Evolutionary conservation across 23 tunicate genomes (phyloP).

Genomic region (Ascidia mentula): DNA sequence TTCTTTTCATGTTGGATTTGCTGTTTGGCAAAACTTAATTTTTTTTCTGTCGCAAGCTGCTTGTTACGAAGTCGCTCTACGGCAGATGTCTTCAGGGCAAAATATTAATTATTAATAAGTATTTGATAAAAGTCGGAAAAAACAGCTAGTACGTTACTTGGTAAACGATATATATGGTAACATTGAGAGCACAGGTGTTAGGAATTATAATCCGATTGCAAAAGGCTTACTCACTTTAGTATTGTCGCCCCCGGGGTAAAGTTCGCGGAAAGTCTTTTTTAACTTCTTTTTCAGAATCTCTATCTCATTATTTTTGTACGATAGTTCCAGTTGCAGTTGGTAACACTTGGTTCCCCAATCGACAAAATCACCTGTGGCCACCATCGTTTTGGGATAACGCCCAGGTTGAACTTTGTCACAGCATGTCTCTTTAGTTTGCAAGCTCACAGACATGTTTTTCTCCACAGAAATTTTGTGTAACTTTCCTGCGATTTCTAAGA

Average conservation of each 20-base stretch:
- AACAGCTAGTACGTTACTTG: not conserved
- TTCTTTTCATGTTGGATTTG: not conserved
- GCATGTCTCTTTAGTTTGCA: not conserved
- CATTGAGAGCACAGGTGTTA: not conserved
- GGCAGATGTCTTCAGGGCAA: not conserved
- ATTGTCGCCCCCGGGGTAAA: constrained; percentile 47
- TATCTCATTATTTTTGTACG: constrained; percentile 67
- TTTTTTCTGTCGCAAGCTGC: not conserved
- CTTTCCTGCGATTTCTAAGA: not conserved
- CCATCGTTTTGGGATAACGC: constrained; percentile 4
- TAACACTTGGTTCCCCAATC: constrained; percentile 68
- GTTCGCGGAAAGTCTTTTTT: constrained; percentile 30
- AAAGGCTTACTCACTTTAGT: constrained; percentile 22
- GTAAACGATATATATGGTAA: not conserved
- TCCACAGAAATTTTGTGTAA: not conserved
- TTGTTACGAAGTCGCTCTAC: not conserved
- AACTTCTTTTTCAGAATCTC: constrained; percentile 47
- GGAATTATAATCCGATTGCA: not conserved
- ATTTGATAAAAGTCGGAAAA: too few relatives aligned
- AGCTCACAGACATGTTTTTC: not conserved
- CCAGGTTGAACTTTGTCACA: not conserved
- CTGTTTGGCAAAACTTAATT: not conserved
- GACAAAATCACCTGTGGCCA: constrained; percentile 42
- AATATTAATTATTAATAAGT: not conserved
- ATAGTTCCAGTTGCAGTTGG: constrained; percentile 56